Evolutionary conservation across 2,113 vertebrate genomes (phyloP), one percentile per base, ranked within the genome.

Genomic region (Sebastes schlegelii): DNA sequence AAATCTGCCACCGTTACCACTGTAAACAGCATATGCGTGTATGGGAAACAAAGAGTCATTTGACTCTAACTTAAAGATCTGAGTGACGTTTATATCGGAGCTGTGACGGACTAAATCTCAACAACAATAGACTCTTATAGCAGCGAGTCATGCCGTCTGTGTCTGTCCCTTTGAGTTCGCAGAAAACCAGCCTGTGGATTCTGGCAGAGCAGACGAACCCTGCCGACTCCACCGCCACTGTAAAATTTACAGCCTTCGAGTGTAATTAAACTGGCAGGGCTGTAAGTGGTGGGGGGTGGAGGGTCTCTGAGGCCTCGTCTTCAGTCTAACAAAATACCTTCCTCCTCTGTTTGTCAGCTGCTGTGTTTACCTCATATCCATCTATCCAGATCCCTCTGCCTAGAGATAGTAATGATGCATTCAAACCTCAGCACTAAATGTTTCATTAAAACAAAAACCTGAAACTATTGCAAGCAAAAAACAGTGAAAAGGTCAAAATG

Each of bases 181-280:
- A 65, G 84, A 84, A 77, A 51, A 74, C 14, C 82, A 48, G 78
- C 72, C 75, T 84, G 85, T 69, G 84, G 82, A 89, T 88, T 80
- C 46, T 21, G 71, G 87, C 85, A 72, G 71, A 80, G 77, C 85
- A 87, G 84, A 87, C 88, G 26, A 79, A 85, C 81, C 77, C 75
- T 40, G 76, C 79, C 80, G 84, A 89, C 90, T 92, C 87, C 82
- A 67, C 84, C 77, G 55, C 42, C 82, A 65, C 89, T 73, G 76
- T 92, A 91, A 92, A 88, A 84, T 93, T 92, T 92, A 94, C 90
- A 89, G 57, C 90, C 89, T 85, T 67, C 62, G 23, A 86, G 90
- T 79, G 74, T 89, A 83, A 93, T 93, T 92, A 90, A 92, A 91
- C 77, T 86, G 79, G 85, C 74, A 79, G 84, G n/a, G 92, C 79